Evolutionary conservation across 2,888 invertebrate species (phyloP), one percentile per base, ranked within the genome.

Genomic region (Drosophila lacicola): DNA sequence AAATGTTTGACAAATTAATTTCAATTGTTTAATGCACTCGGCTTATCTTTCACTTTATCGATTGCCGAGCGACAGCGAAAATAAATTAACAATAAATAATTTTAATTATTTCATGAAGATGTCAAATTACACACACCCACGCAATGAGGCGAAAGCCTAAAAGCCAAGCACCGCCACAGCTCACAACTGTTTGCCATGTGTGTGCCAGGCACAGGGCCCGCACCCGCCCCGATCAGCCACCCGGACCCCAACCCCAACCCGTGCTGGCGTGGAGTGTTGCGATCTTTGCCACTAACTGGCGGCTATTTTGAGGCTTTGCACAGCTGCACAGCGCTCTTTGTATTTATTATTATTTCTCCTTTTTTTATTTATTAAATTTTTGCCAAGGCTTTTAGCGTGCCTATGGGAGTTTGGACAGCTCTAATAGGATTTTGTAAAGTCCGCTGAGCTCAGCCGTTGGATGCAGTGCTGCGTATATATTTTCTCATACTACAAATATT

Each of bases 101-200:
- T 88, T 85, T 89, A 88, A 90, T 89, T 88, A 89, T 90, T 90
- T 81, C 90, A 90, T 88, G 76, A 90, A 90, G 88, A 82, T 82
- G 89, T 88, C 88, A 89, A 89, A 87, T 88, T 90, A 89, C 80
- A 82, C 82, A 80, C 90, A 82, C 82, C 81, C 88, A 82, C 78
- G 58, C 66, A 69, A 72, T 42, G 60, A 64, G 73, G 51, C 77
- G 65, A 77, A 68, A 80, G 77, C 64, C 84, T 63, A 58, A 46
- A 63, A 72, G 54, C 60, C 62, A 78, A 58, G 25, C 58, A 51
- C 53, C 41, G 53, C 64, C 61, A 46, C 47, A 56, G 17, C 56
- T 13, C 61, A 70, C 74, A 75, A 70, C 37, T 76, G 64, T 46
- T 60, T 47, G 61, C 72, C 64, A 60, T 77, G 73, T 76, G 73